A percentile compares a stretch with the other conserved stretches of the same genome.
These are phyloP conservation scores for Hormaphis cornu DNA, from an alignment of 1,140 invertebrate genomes.

Conservation along the genomic window DNA sequence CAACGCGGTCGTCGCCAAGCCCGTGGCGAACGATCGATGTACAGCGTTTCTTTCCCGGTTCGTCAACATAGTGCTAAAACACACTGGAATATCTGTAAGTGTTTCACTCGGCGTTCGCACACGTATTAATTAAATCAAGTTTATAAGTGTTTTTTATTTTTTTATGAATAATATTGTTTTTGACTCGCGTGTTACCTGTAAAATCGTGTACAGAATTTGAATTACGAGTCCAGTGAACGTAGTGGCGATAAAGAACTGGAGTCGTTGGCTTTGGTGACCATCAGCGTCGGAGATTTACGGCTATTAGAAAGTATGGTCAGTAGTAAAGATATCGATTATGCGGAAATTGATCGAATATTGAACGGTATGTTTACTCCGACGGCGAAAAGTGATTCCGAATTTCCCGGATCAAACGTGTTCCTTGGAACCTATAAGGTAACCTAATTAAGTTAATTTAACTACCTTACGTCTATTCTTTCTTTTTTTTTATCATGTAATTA, in stretches of 20 bases:
- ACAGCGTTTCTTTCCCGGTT: background rate
- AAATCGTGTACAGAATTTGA: no score
- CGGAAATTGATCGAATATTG: slow-evolving; percentile 14
- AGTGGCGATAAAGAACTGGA: background rate
- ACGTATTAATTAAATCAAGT: no score
- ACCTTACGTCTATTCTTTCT: no score
- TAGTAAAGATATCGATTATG: background rate
- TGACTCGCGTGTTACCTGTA: no score
- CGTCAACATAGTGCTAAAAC: background rate
- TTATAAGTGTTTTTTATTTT: background rate
- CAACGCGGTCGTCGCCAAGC: no score
- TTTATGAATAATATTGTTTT: background rate
- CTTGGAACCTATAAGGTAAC: background rate
- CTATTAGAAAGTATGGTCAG: background rate
- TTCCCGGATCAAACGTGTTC: no score
- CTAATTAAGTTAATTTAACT: no score
- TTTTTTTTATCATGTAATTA: no score
- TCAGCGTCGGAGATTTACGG: background rate
- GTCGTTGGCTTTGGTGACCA: background rate
- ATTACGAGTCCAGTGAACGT: background rate
- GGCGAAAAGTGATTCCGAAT: background rate
- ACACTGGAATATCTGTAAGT: background rate
- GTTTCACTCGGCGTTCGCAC: background rate
- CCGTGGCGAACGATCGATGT: background rate
- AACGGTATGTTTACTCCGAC: background rate